Conservation (phyloP, 2,113 vertebrate genomes). For the Pyxicephalus adspersus region DNA sequence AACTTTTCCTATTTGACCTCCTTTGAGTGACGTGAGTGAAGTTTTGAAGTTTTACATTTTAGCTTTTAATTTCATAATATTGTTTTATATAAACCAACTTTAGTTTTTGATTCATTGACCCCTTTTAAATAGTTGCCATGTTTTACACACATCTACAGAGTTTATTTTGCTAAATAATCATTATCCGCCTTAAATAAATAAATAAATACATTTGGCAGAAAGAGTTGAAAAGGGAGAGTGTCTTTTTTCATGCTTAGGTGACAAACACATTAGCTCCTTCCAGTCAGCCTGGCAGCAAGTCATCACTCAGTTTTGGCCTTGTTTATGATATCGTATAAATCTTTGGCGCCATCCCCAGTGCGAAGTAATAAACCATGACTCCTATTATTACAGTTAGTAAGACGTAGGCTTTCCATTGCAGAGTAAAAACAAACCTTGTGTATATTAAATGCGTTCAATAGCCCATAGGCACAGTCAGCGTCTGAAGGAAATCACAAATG, state of each 20-base stretch:
- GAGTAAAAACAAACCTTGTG: constrained; percentile 29
- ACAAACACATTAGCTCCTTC: constrained; percentile 38
- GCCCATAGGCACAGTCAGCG: constrained; percentile 42
- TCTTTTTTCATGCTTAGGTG: constrained; percentile 12
- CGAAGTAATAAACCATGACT: constrained; percentile 41
- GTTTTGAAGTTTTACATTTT: background rate
- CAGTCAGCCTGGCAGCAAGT: constrained; percentile 31
- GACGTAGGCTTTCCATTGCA: constrained; percentile 42
- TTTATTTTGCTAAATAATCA: background rate
- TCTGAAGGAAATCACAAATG: constrained; percentile 29
- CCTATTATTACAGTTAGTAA: constrained; percentile 38
- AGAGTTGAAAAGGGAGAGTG: background rate
- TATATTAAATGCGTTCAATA: constrained; percentile 27
- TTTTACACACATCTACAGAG: background rate
- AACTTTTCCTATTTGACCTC: too few species aligned
- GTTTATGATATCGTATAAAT: constrained; percentile 50
- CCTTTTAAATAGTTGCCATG: too few species aligned
- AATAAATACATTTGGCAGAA: background rate
- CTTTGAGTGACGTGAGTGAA: too few species aligned
- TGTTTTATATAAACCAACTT: background rate
- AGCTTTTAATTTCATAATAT: background rate
- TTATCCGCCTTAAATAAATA: too few species aligned
- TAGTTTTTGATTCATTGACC: too few species aligned
- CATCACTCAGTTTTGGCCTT: constrained; percentile 39
- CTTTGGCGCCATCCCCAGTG: constrained; percentile 43